A percentile compares a stretch with the other conserved stretches of the same genome.
Evolutionary conservation across 1,140 invertebrate species (phyloP).

Genomic region (Cyphomyrmex costatus): DNA sequence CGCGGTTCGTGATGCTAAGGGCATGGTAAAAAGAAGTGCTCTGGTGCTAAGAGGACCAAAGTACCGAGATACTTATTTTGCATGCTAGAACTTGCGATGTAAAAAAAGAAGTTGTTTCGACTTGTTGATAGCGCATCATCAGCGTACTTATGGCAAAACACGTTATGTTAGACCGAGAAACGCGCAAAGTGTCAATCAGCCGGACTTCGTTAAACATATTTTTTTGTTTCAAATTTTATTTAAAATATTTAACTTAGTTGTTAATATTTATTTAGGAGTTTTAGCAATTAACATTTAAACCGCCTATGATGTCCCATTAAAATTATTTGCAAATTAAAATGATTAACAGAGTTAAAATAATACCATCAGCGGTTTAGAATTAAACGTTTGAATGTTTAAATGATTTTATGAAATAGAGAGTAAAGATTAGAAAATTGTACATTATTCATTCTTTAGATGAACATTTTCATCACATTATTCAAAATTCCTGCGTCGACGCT

Average conservation of each 20-base stretch:
- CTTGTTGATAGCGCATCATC: constrained; percentile 29
- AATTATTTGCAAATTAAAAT: too few relatives aligned
- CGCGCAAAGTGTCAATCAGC: constrained; percentile 3
- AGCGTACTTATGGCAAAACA: background rate
- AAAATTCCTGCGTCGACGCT: background rate
- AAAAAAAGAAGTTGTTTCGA: constrained; percentile 45
- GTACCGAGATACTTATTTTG: constrained; percentile 42
- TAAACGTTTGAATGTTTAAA: background rate
- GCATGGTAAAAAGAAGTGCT: background rate
- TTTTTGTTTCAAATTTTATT: background rate
- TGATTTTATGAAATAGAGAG: background rate
- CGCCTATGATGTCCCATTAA: too few relatives aligned
- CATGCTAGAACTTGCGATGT: constrained; percentile 36
- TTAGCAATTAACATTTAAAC: too few relatives aligned
- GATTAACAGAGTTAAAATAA: too few relatives aligned
- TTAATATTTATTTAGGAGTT: background rate
- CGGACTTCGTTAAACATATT: background rate
- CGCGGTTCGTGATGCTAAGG: background rate
- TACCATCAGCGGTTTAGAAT: too few relatives aligned
- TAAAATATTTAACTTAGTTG: background rate
- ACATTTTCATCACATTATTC: background rate
- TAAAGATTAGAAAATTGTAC: background rate
- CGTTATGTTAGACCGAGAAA: background rate
- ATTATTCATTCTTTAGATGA: background rate
- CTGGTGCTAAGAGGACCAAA: constrained; percentile 12